Percentiles rank a stretch among this genome's conserved stretches.
Evolutionary conservation across 2,797 vertebrate genomes (phyloP).

Genomic region (Macropus fuliginosus): DNA sequence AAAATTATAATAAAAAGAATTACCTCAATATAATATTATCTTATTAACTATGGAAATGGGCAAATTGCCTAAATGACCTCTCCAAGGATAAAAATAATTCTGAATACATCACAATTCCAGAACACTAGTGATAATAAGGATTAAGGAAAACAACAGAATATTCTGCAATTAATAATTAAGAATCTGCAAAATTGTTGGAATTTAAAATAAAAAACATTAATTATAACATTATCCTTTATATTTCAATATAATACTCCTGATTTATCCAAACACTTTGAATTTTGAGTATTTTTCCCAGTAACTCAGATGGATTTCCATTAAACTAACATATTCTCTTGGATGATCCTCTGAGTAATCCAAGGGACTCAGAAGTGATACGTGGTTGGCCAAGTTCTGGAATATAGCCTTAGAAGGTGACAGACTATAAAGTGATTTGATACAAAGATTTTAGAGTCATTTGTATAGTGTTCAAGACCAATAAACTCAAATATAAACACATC

Average conservation of each 20-base stretch:
- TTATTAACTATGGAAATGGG: neutral
- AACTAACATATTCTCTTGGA: neutral
- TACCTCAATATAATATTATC: neutral
- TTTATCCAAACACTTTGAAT: neutral
- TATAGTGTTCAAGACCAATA: neutral
- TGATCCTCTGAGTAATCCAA: neutral
- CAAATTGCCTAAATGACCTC: neutral
- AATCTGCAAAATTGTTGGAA: neutral
- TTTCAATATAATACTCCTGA: neutral
- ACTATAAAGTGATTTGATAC: neutral
- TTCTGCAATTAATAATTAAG: neutral
- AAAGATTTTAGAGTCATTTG: neutral
- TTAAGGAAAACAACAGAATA: neutral
- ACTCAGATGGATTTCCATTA: neutral
- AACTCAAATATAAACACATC: neutral
- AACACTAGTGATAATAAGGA: neutral
- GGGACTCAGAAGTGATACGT: neutral
- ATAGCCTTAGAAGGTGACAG: neutral
- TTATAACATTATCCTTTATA: neutral
- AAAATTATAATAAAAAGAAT: conserved; percentile 10
- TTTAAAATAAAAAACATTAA: neutral
- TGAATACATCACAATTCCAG: conserved; percentile 12
- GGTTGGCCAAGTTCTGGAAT: neutral
- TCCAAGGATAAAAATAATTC: neutral
- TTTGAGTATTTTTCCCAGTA: neutral